Evolutionary conservation across 2,888 invertebrate genomes (phyloP).

Genomic region (Pristionchus maxplancki): DNA sequence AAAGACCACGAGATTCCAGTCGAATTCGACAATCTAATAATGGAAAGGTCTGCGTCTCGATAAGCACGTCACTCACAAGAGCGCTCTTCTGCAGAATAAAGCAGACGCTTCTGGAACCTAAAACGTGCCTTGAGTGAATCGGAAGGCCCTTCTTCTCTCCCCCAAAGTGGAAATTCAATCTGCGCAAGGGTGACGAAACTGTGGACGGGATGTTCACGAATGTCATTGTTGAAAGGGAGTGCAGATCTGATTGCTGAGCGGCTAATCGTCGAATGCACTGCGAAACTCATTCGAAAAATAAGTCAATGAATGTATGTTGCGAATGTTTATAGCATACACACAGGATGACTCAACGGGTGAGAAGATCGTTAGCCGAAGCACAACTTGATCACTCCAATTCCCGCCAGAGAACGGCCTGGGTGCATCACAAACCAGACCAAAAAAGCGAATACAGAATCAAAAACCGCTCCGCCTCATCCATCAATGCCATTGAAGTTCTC

Average conservation of each 20-base stretch:
- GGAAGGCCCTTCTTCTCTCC: background rate
- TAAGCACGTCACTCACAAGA: background rate
- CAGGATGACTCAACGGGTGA: no score
- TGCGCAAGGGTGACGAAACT: background rate
- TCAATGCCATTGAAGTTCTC: background rate
- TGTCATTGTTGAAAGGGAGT: background rate
- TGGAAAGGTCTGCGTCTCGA: background rate
- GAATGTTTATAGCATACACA: no score
- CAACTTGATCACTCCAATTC: background rate
- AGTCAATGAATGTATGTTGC: no score
- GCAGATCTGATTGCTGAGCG: no score
- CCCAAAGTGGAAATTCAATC: slow-evolving; percentile 1
- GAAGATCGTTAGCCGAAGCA: background rate
- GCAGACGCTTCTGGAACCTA: background rate
- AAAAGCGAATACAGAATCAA: background rate
- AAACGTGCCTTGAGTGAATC: background rate
- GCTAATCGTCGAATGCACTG: no score
- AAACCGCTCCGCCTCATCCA: background rate
- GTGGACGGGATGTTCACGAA: background rate
- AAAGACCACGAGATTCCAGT: background rate
- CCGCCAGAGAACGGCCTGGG: background rate
- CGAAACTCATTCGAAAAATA: no score
- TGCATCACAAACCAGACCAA: background rate
- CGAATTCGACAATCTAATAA: background rate
- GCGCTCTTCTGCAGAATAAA: background rate